Evolutionary conservation across 1,140 invertebrate genomes (phyloP).

Genomic region (Oedothorax gibbosus): DNA sequence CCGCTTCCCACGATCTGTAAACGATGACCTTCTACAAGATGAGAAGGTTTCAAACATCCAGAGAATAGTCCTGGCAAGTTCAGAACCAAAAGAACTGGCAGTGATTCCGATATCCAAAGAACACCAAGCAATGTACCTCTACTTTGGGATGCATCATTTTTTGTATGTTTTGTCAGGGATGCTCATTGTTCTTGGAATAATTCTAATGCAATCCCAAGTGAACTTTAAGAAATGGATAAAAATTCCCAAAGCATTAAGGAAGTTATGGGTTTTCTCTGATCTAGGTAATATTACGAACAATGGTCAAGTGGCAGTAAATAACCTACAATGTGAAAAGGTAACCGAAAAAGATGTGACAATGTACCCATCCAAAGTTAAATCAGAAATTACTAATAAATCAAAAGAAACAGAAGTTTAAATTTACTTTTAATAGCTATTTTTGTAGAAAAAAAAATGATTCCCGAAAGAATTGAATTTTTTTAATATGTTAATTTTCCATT

Average conservation of each 20-base stretch:
- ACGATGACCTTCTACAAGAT: not conserved
- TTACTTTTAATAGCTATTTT: not conserved
- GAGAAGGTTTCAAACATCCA: slow-evolving; percentile 24
- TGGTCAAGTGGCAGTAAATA: too few species aligned
- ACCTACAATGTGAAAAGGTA: not conserved
- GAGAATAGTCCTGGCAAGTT: not conserved
- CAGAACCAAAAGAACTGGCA: not conserved
- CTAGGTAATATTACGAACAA: too few species aligned
- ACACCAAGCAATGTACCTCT: not conserved
- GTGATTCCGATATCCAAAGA: not conserved
- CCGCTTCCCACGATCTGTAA: slow-evolving; percentile 11
- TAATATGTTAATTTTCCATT: too few species aligned
- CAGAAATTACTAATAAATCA: not conserved
- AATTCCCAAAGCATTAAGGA: too few species aligned
- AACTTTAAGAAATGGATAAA: slow-evolving; percentile 10
- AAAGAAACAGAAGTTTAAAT: slow-evolving; percentile 30
- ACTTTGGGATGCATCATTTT: slow-evolving; percentile 35
- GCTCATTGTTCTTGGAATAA: slow-evolving; percentile 24
- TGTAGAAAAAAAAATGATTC: too few species aligned
- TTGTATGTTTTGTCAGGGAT: slow-evolving; percentile 28
- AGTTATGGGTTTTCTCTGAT: too few species aligned
- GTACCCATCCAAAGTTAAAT: not conserved
- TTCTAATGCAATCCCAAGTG: slow-evolving; percentile 6
- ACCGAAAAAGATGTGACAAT: slow-evolving; percentile 19
- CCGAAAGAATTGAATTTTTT: too few species aligned